A percentile compares a stretch with the other conserved stretches of the same genome.
Conservation (phyloP, 2,797 vertebrate species). For the Acanthiza pusilla region DNA sequence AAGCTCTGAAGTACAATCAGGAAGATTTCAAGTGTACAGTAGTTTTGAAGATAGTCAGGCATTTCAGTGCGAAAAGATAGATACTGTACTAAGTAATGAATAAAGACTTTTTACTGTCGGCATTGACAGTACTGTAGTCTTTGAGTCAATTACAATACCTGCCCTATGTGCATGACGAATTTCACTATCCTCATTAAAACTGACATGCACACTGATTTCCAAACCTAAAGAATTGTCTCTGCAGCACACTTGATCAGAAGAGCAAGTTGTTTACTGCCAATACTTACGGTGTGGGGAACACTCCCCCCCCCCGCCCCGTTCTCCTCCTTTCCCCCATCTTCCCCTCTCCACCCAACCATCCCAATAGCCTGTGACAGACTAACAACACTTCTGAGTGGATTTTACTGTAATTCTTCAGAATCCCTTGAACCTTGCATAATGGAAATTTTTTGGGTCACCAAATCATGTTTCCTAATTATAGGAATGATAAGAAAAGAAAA, state of each 20-base stretch:
- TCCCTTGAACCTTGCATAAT: conserved; percentile 18
- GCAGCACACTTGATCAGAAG: neutral
- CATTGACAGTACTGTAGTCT: neutral
- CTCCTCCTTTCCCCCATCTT: neutral
- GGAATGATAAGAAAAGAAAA: neutral
- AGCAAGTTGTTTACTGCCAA: neutral
- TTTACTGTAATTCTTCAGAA: neutral
- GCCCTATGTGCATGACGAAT: neutral
- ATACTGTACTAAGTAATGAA: neutral
- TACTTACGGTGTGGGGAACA: neutral
- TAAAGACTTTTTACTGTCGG: neutral
- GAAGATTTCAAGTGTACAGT: conserved; percentile 23
- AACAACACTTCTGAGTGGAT: neutral
- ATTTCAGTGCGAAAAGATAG: neutral
- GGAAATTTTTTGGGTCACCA: conserved; percentile 44
- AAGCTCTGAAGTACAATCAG: conserved; percentile 28
- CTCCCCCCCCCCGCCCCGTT: rapidly evolving
- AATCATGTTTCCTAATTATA: conserved; percentile 15
- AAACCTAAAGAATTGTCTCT: neutral
- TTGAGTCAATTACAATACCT: neutral
- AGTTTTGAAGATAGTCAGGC: conserved; percentile 16
- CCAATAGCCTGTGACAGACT: neutral
- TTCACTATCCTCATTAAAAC: neutral
- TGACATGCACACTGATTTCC: neutral
- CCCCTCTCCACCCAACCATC: neutral